phyloP scores from a whole-genome alignment of 2,113 vertebrate genomes.

The human region DNA sequence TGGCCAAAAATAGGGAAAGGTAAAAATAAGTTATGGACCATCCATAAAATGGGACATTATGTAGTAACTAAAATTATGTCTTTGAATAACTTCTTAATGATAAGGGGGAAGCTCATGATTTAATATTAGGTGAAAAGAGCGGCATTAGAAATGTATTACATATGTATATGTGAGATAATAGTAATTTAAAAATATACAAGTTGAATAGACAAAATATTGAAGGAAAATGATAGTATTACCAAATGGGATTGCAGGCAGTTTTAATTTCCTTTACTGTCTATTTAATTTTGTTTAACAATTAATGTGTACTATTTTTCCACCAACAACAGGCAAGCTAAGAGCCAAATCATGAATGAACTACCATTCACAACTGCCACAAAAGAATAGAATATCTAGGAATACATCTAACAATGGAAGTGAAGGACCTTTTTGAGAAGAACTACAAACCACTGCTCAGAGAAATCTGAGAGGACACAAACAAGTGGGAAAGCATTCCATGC shows the following conservation, averaged over 20 bases:
- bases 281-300: neutral
- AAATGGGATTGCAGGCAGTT: neutral
- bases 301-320: neutral
- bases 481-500: too few species aligned
- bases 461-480: too few species aligned
- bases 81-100: neutral
- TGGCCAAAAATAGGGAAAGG: neutral
- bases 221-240: neutral
- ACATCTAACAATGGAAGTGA: too few species aligned
- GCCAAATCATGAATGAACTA: too few species aligned
- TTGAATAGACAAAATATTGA: neutral
- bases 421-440: too few species aligned
- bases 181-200: neutral
- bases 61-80: neutral
- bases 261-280: neutral
- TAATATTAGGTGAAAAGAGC: neutral
- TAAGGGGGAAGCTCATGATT: neutral
- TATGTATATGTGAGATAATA: neutral
- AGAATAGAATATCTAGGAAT: too few species aligned
- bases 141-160: neutral
- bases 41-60: neutral
- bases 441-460: too few species aligned
- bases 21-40: neutral
- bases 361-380: too few species aligned
- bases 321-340: neutral